Base-by-base conservation (phyloP, 2,888 invertebrate genomes). In the Agonopterix arenella region DNA sequence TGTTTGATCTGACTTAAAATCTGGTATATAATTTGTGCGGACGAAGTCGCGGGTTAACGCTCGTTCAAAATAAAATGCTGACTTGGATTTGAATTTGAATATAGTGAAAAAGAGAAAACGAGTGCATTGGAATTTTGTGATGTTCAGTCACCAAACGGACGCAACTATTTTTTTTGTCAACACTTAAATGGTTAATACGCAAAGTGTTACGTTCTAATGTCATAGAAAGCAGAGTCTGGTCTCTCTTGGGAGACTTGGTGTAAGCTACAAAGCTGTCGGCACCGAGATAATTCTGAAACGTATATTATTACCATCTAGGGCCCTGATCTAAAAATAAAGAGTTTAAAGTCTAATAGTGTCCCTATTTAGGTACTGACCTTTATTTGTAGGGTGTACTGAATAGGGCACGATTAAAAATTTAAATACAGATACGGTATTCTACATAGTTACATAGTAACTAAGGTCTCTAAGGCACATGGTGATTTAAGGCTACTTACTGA, bases 221-320 rank as follows among this genome's bases (percentile, higher is more conserved):
- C 36, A n/a, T 36, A 45, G 45, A n/a, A 44, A 44, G 18, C 44
- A 9, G 8, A 10, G 43, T 9, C 16, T 45, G 45, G 11, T 36
- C 36, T 36, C 45, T 36, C 45, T 11, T 45, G 45, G 45, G 45
- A 45, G 45, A 16, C 45, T 7, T 36, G 45, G 45, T 45, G 36
- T 45, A 13, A 44, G 28, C 10, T 16, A n/a, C 45, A n/a, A 5
- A 18, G 36, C 45, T 45, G 36, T 11, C 45, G 36, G 45, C 45
- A 45, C 7, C 11, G 36, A 36, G 9, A 11, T 36, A 11, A 11
- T 36, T 11, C 11, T 45, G 45, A 45, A 45, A 28, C 28, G 28
- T 28, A 36, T 36, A 45, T n/a, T 40, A 9, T 36, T n/a, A 36
- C 45, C 11, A 13, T 43, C 9, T 11, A 43, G 43, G 43, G 11